phyloP scores from a whole-genome alignment of 2,888 invertebrate species.

The Drosophila meridiana region DNA sequence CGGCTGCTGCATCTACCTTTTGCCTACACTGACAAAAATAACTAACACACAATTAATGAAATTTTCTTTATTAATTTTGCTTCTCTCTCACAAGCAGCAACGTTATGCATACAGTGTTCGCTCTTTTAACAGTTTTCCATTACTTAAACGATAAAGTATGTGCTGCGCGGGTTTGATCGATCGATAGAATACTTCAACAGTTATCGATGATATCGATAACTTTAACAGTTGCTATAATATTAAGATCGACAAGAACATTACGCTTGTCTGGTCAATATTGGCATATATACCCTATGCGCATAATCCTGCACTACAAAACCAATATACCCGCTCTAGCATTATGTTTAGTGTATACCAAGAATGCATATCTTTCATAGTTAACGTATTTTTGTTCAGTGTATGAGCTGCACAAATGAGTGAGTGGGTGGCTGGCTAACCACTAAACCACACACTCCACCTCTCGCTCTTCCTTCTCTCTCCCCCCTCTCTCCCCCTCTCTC shows the following conservation, averaged over 20 bases:
- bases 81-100: neutral
- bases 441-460: neutral
- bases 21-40: slow-evolving; percentile 24
- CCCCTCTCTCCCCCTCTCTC: neutral
- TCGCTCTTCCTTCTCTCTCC: neutral
- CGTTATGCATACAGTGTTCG: neutral
- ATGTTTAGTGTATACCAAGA: neutral
- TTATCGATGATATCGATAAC: neutral
- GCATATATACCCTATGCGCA: no score
- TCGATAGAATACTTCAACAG: neutral
- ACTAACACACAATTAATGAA: neutral
- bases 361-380: neutral
- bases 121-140: neutral
- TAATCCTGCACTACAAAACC: neutral
- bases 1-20: slow-evolving; percentile 18
- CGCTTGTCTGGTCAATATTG: neutral
- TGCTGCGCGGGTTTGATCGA: neutral
- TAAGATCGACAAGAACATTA: no score
- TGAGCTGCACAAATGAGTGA: slow-evolving; percentile 8
- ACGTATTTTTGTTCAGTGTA: neutral
- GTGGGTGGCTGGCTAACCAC: slow-evolving; percentile 26
- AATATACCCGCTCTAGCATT: slow-evolving; percentile 1
- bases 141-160: neutral
- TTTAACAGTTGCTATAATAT: neutral
- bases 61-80: neutral